Evolutionary conservation across 1,140 invertebrate species (phyloP), one percentile per base, ranked within the genome.

Genomic region (Mya arenaria): DNA sequence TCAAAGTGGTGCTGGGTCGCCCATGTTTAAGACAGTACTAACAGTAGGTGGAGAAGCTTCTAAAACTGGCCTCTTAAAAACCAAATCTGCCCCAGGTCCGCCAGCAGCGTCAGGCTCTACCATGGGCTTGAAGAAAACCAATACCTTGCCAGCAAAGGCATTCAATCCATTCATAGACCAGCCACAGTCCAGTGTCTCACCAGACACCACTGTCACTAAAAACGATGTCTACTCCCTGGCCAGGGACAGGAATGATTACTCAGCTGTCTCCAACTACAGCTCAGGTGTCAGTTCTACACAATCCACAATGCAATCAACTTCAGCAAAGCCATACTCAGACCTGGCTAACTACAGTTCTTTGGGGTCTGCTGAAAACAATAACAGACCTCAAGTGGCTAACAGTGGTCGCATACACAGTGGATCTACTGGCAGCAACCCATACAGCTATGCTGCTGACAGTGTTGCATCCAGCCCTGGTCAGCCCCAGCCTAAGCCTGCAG

Each of bases 181-280:
- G 1, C 73, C 73, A 19, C 73, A 75, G n/a, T 65, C 75, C 15
- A 78, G 75, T 56, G 34, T 78, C 25, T 41, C 75, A 3, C 75
- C 75, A 68, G 32, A 28, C 28, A 39, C 30, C 23, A 15, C 75
- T 4, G 41, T 65, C 39, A 10, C 36, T n/a, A 56, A 8, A 48
- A 28, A 25, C 8, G 60, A 44, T 34, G 19, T 78, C 23, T 68
- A 78, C 58, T 68, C 75, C 0, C 15, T 39, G 4, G 63, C 44
- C 25, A 25, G 52, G 19, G 60, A 78, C 23, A 52, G 41, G 4
- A 15, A 63, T 4, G 62, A 44, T 41, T 66, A 56, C 34, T 56
- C 75, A 19, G 5, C 75, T 32, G 10, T 55, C 4, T 34, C 75
- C 0, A 56, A 78, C 44, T 65, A 78, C 39, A 68, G 60, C 41